phyloP scores from a whole-genome alignment of 1,140 invertebrate genomes.

The Drosophila simulans region DNA sequence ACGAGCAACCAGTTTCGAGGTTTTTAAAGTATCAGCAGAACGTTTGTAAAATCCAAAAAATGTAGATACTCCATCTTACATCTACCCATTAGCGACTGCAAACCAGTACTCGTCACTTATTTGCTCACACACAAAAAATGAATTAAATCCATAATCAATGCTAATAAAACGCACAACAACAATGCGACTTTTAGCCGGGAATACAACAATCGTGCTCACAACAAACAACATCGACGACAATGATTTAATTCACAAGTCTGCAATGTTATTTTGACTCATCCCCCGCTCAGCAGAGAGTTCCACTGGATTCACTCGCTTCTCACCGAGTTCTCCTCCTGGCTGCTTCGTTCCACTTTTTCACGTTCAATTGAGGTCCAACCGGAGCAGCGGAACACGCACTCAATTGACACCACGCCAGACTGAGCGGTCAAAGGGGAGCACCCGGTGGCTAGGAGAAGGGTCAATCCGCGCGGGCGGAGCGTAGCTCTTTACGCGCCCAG shows the following conservation, averaged over 20 bases:
- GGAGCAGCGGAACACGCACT: slow-evolving; percentile 35
- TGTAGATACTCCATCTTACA: not conserved
- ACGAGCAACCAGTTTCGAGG: too few relatives aligned
- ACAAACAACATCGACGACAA: slow-evolving; percentile 45
- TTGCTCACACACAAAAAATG: slow-evolving; percentile 15
- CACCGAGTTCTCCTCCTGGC: slow-evolving; percentile 13
- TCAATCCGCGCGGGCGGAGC: not conserved
- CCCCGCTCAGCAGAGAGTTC: slow-evolving; percentile 5
- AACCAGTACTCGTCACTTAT: slow-evolving; percentile 9
- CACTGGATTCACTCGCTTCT: slow-evolving; percentile 22
- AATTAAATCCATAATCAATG: slow-evolving; percentile 76
- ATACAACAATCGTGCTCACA: slow-evolving; percentile 15
- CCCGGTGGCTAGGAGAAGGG: not conserved
- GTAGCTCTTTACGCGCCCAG: slow-evolving; percentile 17
- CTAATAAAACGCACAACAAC: slow-evolving; percentile 68
- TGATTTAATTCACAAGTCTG: slow-evolving; percentile 75
- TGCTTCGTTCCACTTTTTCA: slow-evolving; percentile 27
- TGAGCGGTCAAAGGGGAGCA: slow-evolving; percentile 33
- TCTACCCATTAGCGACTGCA: not conserved
- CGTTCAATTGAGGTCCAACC: slow-evolving; percentile 52
- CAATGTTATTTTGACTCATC: slow-evolving; percentile 45
- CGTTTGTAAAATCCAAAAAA: not conserved
- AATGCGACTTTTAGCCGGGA: slow-evolving; percentile 4
- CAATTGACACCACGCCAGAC: slow-evolving; percentile 49
- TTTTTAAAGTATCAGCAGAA: not conserved